phyloP scores from a whole-genome alignment of 1,140 invertebrate species.

The Metopolophium dirhodum region DNA sequence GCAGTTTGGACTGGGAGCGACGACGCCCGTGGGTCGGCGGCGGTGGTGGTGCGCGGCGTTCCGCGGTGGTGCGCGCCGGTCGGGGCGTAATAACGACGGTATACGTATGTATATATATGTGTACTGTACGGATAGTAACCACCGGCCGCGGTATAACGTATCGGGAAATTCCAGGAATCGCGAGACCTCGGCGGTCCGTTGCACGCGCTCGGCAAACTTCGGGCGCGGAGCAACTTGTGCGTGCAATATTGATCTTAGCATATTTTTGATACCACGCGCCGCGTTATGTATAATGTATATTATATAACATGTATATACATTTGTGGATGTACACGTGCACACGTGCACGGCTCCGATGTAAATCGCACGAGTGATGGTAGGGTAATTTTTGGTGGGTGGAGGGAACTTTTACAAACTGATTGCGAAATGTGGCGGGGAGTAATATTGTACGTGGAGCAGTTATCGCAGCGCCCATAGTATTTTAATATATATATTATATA shows the following conservation, averaged over 20 bases:
- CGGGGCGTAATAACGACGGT: not conserved
- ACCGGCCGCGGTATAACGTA: not conserved
- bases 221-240: slow-evolving; percentile 27
- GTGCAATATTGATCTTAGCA: slow-evolving; percentile 39
- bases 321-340: not conserved
- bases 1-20: not conserved
- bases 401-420: too few relatives aligned
- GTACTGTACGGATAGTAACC: not conserved
- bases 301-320: not conserved
- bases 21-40: too few relatives aligned
- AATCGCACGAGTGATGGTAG: not conserved
- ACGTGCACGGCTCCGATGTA: not conserved
- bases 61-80: not conserved
- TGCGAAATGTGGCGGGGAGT: too few relatives aligned
- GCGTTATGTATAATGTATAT: not conserved
- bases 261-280: slow-evolving; percentile 26
- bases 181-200: not conserved
- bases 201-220: slow-evolving; percentile 6
- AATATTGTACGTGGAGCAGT: too few relatives aligned
- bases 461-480: too few relatives aligned
- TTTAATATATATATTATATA: too few relatives aligned
- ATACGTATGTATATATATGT: not conserved
- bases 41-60: not conserved
- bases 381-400: too few relatives aligned
- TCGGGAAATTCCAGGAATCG: slow-evolving; percentile 4